Percentiles rank a stretch among this genome's conserved stretches.
phyloP scores from a whole-genome alignment of 2,113 vertebrate species.

The Apeltes quadracus region DNA sequence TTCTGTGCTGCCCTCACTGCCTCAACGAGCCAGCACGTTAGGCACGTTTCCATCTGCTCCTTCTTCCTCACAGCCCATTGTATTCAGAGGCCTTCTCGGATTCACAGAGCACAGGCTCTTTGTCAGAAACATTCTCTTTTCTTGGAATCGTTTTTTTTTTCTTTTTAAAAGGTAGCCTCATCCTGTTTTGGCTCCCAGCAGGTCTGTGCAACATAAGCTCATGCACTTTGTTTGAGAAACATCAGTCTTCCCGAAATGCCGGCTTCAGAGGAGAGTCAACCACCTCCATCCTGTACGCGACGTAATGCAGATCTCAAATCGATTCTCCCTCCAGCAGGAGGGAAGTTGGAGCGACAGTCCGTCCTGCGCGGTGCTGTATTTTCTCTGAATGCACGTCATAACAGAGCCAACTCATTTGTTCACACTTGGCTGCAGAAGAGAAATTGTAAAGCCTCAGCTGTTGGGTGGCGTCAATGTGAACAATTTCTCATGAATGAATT shows the following conservation, averaged over 20 bases:
- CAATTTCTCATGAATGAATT: slow-evolving; percentile 47
- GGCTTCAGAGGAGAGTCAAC: slow-evolving; percentile 11
- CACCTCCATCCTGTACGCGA: slow-evolving; percentile 27
- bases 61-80: background rate
- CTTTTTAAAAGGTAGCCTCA: background rate
- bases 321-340: slow-evolving; percentile 22
- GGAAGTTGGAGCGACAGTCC: slow-evolving; percentile 9
- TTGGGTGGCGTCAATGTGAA: background rate
- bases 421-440: background rate
- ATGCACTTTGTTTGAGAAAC: slow-evolving; percentile 39
- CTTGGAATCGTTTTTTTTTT: slow-evolving; percentile 18
- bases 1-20: background rate
- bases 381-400: background rate
- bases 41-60: background rate
- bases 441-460: background rate
- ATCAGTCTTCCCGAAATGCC: slow-evolving; percentile 18
- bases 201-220: slow-evolving; percentile 47
- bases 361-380: background rate
- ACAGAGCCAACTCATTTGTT: background rate
- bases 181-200: slow-evolving; percentile 45
- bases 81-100: slow-evolving; percentile 18
- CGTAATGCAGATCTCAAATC: slow-evolving; percentile 16
- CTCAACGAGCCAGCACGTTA: background rate
- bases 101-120: slow-evolving; percentile 16
- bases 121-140: slow-evolving; percentile 32